phyloP scores from a whole-genome alignment of 2,797 vertebrate genomes.

The Gambusia yucatana region DNA sequence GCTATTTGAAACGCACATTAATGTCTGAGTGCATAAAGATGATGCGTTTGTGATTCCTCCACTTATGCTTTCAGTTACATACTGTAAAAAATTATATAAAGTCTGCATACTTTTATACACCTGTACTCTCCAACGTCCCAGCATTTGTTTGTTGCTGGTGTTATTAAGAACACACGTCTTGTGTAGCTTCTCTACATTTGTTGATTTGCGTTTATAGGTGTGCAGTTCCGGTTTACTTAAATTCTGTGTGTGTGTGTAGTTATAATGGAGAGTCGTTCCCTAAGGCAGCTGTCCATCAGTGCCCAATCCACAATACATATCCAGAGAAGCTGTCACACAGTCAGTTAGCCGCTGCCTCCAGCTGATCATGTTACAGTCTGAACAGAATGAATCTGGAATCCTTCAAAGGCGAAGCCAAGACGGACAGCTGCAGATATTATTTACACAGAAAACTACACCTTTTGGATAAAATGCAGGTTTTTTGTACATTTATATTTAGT shows the following conservation, averaged over 20 bases:
- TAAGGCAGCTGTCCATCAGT: slow-evolving; percentile 66
- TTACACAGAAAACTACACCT: background rate
- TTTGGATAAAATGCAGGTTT: background rate
- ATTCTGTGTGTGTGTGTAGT: slow-evolving; percentile 36
- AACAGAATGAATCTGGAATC: slow-evolving; percentile 46
- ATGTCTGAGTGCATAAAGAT: slow-evolving; percentile 34
- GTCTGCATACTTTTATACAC: background rate
- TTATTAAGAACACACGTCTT: background rate
- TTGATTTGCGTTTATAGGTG: slow-evolving; percentile 24
- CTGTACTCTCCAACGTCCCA: background rate
- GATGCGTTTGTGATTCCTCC: slow-evolving; percentile 36
- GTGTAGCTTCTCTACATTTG: background rate
- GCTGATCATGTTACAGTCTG: slow-evolving; percentile 57
- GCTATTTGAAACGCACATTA: slow-evolving; percentile 41
- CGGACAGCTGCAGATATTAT: slow-evolving; percentile 23
- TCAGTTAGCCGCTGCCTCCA: slow-evolving; percentile 49
- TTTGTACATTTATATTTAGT: background rate
- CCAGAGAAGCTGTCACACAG: slow-evolving; percentile 54
- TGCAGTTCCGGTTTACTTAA: slow-evolving; percentile 19
- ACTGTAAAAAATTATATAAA: slow-evolving; percentile 7
- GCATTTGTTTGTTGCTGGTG: background rate
- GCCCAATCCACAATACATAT: slow-evolving; percentile 56
- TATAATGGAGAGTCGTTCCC: slow-evolving; percentile 62
- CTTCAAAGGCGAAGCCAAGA: slow-evolving; percentile 40
- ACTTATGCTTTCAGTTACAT: slow-evolving; percentile 32